Percentiles rank a stretch among this genome's conserved stretches.
phyloP scores from a whole-genome alignment of 2,888 invertebrate genomes.

The Melanostoma scalare region DNA sequence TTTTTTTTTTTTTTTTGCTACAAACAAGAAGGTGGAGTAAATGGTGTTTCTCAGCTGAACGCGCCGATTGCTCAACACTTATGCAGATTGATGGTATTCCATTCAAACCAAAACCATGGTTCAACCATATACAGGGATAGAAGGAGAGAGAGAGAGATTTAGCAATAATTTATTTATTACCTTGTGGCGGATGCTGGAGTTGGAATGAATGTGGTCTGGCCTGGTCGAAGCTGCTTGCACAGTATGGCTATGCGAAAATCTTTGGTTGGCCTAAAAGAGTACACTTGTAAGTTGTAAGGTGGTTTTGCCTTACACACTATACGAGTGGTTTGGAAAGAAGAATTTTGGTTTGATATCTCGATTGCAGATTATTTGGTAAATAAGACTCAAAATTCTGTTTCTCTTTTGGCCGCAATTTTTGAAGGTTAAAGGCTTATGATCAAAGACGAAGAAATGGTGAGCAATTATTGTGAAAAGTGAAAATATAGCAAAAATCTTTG shows the following conservation, averaged over 20 bases:
- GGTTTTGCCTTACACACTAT: too few species aligned
- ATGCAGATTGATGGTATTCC: conserved; percentile 53
- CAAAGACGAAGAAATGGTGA: too few species aligned
- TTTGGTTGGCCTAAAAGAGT: neutral
- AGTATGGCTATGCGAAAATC: neutral
- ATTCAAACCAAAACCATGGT: conserved; percentile 44
- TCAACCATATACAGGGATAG: conserved; percentile 7
- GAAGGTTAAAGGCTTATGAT: too few species aligned
- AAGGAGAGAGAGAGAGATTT: conserved; percentile 21
- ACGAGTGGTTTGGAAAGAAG: too few species aligned
- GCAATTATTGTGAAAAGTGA: too few species aligned
- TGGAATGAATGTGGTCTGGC: conserved; percentile 11
- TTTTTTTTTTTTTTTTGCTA: conserved; percentile 10
- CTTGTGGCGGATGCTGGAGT: conserved; percentile 19
- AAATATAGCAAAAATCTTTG: too few species aligned
- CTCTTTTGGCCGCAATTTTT: too few species aligned
- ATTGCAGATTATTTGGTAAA: too few species aligned
- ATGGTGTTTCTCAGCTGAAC: conserved; percentile 54
- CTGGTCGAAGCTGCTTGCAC: neutral
- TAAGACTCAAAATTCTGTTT: too few species aligned
- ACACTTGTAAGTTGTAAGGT: too few species aligned
- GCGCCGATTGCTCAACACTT: conserved; percentile 49
- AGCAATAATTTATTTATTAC: conserved; percentile 65
- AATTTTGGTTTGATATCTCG: too few species aligned
- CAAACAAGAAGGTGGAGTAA: conserved; percentile 39